These are phyloP conservation scores for Mirza zaza DNA, from an alignment of 2,113 vertebrate genomes.

Conservation along the genomic window DNA sequence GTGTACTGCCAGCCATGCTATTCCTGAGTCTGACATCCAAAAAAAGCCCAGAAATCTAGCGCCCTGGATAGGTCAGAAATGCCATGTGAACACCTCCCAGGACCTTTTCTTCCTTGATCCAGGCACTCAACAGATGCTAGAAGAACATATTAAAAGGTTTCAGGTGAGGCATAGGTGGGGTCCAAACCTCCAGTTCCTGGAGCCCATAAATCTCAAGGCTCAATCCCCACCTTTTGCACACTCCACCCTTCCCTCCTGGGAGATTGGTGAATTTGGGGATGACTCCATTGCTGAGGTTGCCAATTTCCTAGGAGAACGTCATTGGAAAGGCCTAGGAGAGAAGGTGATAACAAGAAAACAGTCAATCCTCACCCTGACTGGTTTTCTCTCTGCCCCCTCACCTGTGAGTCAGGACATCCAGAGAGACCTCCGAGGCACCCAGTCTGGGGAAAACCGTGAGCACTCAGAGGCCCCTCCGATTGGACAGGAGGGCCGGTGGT, in stretches of 20 bases:
- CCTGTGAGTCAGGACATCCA: neutral
- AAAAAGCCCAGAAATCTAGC: neutral
- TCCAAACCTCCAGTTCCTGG: neutral
- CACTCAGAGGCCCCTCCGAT: neutral
- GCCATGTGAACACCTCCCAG: fast-evolving
- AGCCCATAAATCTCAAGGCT: neutral
- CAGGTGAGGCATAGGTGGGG: conserved; percentile 4
- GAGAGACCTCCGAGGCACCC: too few species aligned
- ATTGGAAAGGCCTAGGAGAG: neutral
- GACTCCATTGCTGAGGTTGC: neutral
- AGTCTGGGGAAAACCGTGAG: neutral
- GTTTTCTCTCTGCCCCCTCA: neutral
- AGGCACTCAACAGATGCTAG: neutral
- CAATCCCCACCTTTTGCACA: fast-evolving
- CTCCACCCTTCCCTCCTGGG: fast-evolving
- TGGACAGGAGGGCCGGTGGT: neutral
- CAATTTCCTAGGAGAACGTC: neutral
- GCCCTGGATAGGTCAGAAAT: neutral
- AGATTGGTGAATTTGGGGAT: neutral
- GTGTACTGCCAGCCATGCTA: neutral
- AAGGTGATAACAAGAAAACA: too few species aligned
- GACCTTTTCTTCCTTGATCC: neutral
- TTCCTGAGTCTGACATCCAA: neutral
- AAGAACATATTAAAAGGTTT: neutral
- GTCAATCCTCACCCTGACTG: neutral